Percentiles rank a stretch among this genome's conserved stretches.
phyloP scores from a whole-genome alignment of 2,797 vertebrate genomes.

The Etheostoma nigrum region DNA sequence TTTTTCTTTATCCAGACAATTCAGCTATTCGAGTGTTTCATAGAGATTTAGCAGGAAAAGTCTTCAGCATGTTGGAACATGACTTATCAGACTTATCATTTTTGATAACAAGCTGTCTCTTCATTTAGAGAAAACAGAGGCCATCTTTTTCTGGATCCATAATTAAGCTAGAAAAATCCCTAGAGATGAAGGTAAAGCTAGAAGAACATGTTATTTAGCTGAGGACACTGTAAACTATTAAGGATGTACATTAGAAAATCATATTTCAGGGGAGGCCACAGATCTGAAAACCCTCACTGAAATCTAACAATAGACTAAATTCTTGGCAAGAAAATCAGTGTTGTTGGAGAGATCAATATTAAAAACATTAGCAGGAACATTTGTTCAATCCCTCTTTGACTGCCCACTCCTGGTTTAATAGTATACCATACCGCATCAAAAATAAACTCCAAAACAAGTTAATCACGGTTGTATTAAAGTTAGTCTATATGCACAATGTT shows the following conservation, averaged over 20 bases:
- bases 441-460: not conserved
- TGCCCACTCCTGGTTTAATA: too few species aligned
- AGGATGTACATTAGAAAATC: not conserved
- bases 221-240: not conserved
- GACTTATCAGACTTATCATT: too few species aligned
- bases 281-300: not conserved
- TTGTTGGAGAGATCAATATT: not conserved
- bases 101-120: too few species aligned
- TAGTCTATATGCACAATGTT: too few species aligned
- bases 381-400: not conserved
- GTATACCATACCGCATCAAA: not conserved
- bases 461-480: not conserved
- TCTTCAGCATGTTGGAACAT: too few species aligned
- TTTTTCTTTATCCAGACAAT: too few species aligned
- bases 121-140: too few species aligned
- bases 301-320: not conserved
- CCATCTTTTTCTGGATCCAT: too few species aligned
- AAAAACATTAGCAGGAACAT: not conserved
- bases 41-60: too few species aligned
- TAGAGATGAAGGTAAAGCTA: not conserved
- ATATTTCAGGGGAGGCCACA: not conserved
- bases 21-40: too few species aligned
- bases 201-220: not conserved
- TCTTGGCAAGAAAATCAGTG: not conserved
- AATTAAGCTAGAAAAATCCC: too few species aligned